Evolutionary conservation across 2,113 vertebrate species (phyloP).

Genomic region (Catharus bicknelli): DNA sequence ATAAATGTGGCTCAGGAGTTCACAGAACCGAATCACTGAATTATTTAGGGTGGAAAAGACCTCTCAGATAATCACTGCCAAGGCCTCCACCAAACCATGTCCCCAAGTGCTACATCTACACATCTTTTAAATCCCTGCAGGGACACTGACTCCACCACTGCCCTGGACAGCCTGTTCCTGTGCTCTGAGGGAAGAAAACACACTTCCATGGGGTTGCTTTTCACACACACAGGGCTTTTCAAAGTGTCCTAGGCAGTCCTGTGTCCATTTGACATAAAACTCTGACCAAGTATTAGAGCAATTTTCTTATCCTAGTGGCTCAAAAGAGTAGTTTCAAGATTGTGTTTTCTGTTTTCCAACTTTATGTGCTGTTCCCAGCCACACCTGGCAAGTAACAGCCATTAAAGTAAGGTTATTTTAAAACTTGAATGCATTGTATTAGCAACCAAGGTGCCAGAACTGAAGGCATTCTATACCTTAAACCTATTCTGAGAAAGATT

Average conservation of each 20-base stretch:
- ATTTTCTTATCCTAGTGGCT: not conserved
- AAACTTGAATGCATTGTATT: not conserved
- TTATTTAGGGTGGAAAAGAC: not conserved
- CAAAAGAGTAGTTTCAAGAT: not conserved
- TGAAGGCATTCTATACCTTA: not conserved
- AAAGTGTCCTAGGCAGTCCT: not conserved
- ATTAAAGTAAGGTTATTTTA: not conserved
- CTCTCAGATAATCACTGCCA: not conserved
- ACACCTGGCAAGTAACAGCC: not conserved
- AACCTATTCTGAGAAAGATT: not conserved
- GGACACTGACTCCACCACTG: not conserved
- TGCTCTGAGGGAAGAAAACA: not conserved
- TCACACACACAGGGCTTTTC: not conserved
- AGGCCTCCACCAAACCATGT: not conserved
- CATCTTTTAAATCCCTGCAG: not conserved
- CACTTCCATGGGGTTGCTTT: not conserved
- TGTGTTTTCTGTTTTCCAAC: not conserved
- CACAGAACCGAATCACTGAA: not conserved
- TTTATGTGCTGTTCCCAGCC: not conserved
- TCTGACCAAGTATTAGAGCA: not conserved
- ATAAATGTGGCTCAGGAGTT: not conserved
- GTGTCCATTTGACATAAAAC: not conserved
- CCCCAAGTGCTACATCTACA: not conserved
- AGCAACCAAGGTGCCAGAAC: not conserved
- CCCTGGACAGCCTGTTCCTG: not conserved